These are phyloP conservation scores for Drosophila acutilabella DNA, from an alignment of 2,888 invertebrate genomes.

Conservation along the genomic window DNA sequence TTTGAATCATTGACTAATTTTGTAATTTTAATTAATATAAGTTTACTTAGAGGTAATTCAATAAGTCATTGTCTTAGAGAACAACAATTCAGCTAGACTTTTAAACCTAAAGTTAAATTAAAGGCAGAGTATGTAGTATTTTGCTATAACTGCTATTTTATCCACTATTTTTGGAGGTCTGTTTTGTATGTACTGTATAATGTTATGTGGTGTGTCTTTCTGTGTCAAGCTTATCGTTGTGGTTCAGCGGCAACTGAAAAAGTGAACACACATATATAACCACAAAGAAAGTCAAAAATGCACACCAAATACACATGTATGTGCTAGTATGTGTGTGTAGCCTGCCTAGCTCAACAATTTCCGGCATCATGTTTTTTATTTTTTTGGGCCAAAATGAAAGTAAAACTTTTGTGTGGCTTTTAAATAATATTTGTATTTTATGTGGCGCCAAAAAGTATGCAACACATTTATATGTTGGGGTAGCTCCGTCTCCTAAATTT, in stretches of 20 bases:
- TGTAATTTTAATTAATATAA: background rate
- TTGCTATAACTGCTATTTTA: constrained; percentile 24
- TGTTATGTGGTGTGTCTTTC: constrained; percentile 35
- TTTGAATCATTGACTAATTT: background rate
- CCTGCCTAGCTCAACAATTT: constrained; percentile 46
- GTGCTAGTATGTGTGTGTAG: constrained; percentile 24
- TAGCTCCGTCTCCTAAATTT: constrained; percentile 20
- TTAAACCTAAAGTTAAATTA: no score
- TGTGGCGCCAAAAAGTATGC: constrained; percentile 42
- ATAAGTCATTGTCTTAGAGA: no score
- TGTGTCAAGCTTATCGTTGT: constrained; percentile 59
- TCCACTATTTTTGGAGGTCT: background rate
- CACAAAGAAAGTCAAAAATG: constrained; percentile 39
- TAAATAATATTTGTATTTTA: constrained; percentile 36
- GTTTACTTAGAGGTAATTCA: no score
- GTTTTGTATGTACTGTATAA: background rate
- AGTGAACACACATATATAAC: constrained; percentile 18
- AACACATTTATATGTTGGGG: constrained; percentile 23
- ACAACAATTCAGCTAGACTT: no score
- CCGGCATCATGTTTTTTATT: constrained; percentile 27
- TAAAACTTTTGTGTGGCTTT: constrained; percentile 42
- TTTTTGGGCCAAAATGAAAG: constrained; percentile 38
- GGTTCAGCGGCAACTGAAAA: constrained; percentile 14
- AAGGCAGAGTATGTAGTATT: no score
- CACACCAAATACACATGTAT: constrained; percentile 3